These are phyloP conservation scores for Haemorhous mexicanus DNA, from an alignment of 2,113 vertebrate species.

Conservation along the genomic window DNA sequence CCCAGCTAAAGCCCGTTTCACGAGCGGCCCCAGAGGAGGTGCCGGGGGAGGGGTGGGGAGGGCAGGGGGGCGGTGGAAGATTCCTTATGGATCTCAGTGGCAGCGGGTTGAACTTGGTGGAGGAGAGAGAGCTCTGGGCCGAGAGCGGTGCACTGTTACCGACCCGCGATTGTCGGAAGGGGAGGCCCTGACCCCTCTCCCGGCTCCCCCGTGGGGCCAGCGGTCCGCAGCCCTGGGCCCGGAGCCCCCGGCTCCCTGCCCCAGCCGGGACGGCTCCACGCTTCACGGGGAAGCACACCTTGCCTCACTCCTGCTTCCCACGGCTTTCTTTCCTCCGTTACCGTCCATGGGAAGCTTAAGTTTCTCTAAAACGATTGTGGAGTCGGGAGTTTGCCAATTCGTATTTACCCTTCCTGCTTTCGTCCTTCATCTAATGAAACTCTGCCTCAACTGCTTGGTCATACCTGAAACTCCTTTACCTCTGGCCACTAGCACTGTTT, in stretches of 20 bases:
- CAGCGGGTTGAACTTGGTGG: neutral
- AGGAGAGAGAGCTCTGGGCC: neutral
- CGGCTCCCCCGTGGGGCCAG: neutral
- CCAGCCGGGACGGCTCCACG: neutral
- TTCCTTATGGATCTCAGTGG: neutral
- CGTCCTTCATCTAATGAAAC: neutral
- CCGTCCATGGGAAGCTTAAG: neutral
- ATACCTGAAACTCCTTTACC: neutral
- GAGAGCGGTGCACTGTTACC: neutral
- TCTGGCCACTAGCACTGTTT: neutral
- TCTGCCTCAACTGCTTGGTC: neutral
- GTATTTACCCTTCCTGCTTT: neutral
- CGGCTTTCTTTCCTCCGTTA: neutral
- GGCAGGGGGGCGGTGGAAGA: neutral
- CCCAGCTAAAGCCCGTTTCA: neutral
- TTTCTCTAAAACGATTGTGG: neutral
- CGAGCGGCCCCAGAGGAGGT: conserved; percentile 1
- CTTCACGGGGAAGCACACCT: neutral
- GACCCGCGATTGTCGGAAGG: neutral
- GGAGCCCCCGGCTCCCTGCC: neutral
- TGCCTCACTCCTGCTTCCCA: neutral
- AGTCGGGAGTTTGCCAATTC: neutral
- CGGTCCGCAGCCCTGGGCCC: neutral
- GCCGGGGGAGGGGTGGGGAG: neutral
- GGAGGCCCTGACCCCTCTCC: neutral